phyloP scores from a whole-genome alignment of 2,797 vertebrate species.

The Valencia hispanica region DNA sequence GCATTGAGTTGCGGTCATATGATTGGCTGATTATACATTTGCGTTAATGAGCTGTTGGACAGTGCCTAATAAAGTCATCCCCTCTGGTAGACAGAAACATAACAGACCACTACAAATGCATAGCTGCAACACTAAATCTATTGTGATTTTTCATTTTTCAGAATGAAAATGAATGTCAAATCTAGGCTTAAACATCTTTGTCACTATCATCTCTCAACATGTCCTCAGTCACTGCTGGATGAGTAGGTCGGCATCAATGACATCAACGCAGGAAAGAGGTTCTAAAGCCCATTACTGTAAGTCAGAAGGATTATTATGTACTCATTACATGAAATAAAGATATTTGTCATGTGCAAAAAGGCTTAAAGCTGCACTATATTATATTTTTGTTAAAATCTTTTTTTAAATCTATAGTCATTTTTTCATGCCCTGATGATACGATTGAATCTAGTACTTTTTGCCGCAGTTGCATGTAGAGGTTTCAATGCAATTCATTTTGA shows the following conservation, averaged over 20 bases:
- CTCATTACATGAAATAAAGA: neutral
- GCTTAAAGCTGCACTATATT: too few relatives aligned
- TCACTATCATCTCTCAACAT: neutral
- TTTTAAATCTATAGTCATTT: too few relatives aligned
- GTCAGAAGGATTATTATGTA: neutral
- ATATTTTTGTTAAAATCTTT: too few relatives aligned
- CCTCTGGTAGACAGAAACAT: neutral
- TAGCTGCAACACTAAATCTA: neutral
- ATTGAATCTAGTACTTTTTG: too few relatives aligned
- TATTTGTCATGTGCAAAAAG: neutral
- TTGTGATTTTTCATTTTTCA: neutral
- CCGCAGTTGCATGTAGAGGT: too few relatives aligned
- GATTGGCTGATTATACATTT: too few relatives aligned
- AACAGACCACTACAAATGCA: neutral
- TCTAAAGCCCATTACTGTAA: neutral
- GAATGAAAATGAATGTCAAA: neutral
- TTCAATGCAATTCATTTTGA: too few relatives aligned
- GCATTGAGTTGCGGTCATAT: too few relatives aligned
- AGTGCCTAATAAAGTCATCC: too few relatives aligned
- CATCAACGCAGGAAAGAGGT: neutral
- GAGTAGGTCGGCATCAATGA: neutral
- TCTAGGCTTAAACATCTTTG: neutral
- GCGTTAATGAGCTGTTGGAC: too few relatives aligned
- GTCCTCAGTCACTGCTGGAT: neutral
- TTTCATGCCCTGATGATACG: too few relatives aligned